These are phyloP conservation scores for Arvicanthis niloticus DNA, from an alignment of 2,113 vertebrate species.

Conservation along the genomic window DNA sequence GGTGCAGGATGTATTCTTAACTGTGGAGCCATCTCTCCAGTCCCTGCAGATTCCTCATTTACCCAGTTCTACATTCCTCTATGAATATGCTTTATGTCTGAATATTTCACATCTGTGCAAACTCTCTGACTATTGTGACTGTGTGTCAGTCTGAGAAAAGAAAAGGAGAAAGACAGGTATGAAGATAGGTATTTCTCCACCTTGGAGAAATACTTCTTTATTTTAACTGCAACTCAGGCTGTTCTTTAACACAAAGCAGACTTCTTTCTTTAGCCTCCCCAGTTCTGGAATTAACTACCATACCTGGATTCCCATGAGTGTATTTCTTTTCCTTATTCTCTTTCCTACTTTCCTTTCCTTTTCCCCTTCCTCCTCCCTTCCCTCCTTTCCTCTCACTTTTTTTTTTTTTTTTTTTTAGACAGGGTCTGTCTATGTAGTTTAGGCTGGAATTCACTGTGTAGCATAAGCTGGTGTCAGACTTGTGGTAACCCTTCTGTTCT, in stretches of 20 bases:
- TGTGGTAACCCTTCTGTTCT: too few species aligned
- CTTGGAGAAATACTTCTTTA: not conserved
- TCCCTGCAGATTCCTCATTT: not conserved
- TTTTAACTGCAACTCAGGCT: not conserved
- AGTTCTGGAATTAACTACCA: not conserved
- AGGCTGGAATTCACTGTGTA: too few species aligned
- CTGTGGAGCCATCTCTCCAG: not conserved
- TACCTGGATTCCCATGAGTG: not conserved
- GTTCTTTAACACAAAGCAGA: not conserved
- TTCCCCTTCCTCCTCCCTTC: too few species aligned
- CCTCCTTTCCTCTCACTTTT: too few species aligned
- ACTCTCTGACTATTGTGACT: not conserved
- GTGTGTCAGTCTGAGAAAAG: not conserved
- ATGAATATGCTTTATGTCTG: not conserved
- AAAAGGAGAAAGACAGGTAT: not conserved
- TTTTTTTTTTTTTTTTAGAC: too few species aligned
- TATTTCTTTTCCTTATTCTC: not conserved
- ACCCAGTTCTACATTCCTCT: not conserved
- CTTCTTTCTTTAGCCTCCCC: not conserved
- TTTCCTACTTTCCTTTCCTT: too few species aligned
- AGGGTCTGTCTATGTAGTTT: too few species aligned
- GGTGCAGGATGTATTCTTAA: not conserved
- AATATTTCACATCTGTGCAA: not conserved
- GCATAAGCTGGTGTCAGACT: too few species aligned
- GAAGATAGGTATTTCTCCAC: rapidly evolving